These are phyloP conservation scores for Eilema caniola DNA, from an alignment of 2,888 invertebrate species.

Conservation along the genomic window DNA sequence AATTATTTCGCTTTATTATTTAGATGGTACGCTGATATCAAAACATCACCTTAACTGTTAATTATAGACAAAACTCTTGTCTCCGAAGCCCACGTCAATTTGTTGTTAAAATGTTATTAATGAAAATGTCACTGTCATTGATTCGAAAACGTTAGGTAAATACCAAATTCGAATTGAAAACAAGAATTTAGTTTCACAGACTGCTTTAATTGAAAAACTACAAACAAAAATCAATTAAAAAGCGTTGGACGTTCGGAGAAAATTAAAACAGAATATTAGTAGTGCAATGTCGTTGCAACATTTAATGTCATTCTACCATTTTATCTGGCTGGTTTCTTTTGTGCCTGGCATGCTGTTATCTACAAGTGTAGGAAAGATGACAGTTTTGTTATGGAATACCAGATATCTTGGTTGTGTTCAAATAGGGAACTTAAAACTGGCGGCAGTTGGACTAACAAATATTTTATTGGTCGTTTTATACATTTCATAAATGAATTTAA, in stretches of 20 bases:
- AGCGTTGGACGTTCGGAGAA: slow-evolving; percentile 49
- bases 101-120: slow-evolving; percentile 15
- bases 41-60: background rate
- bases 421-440: slow-evolving; percentile 48
- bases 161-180: background rate
- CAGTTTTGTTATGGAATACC: slow-evolving; percentile 45
- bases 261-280: slow-evolving; percentile 66
- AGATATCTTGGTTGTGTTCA: slow-evolving; percentile 42
- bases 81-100: background rate
- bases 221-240: slow-evolving; percentile 52
- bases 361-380: slow-evolving; percentile 50
- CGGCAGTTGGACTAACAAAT: background rate
- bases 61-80: background rate
- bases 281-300: slow-evolving; percentile 48
- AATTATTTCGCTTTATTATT: slow-evolving; percentile 12
- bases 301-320: slow-evolving; percentile 57
- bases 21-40: background rate
- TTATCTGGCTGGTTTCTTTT: slow-evolving; percentile 60
- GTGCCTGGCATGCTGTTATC: slow-evolving; percentile 63
- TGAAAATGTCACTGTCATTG: slow-evolving; percentile 13
- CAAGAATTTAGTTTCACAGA: slow-evolving; percentile 23
- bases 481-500: background rate
- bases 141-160: background rate
- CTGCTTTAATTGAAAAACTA: slow-evolving; percentile 56
- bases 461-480: slow-evolving; percentile 15